phyloP scores from a whole-genome alignment of 2,797 vertebrate species.

The Eulemur mongoz region DNA sequence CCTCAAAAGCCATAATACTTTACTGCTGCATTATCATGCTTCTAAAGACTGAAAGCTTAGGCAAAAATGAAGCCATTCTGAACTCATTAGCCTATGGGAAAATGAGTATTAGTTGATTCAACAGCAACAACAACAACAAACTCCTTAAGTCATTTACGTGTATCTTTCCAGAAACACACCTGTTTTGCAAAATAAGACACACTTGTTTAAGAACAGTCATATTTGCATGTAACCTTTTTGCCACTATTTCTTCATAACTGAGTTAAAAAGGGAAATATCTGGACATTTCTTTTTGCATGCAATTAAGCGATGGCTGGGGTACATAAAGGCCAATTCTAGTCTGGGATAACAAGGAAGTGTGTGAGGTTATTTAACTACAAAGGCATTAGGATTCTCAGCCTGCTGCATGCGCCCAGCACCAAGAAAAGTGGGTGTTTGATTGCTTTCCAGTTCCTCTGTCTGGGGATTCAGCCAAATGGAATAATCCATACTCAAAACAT shows the following conservation, averaged over 20 bases:
- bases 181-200: conserved; percentile 13
- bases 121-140: background rate
- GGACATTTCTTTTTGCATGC: conserved; percentile 1
- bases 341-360: background rate
- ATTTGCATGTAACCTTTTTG: background rate
- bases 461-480: conserved; percentile 71
- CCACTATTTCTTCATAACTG: background rate
- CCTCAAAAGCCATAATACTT: background rate
- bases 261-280: conserved; percentile 37
- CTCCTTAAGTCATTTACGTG: background rate
- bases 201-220: background rate
- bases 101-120: background rate
- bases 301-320: background rate
- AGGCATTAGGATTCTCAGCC: conserved; percentile 30
- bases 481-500: conserved; percentile 52
- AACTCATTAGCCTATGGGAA: background rate
- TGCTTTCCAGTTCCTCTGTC: conserved; percentile 56
- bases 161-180: conserved; percentile 25
- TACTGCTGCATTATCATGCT: background rate
- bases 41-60: background rate
- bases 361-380: conserved; percentile 44
- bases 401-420: conserved; percentile 2
- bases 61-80: background rate
- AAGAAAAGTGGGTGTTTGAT: conserved; percentile 68
- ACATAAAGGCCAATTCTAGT: background rate